A percentile compares a stretch with the other conserved stretches of the same genome.
Evolutionary conservation across 1,140 invertebrate genomes (phyloP).

Genomic region (Camponotus floridanus): DNA sequence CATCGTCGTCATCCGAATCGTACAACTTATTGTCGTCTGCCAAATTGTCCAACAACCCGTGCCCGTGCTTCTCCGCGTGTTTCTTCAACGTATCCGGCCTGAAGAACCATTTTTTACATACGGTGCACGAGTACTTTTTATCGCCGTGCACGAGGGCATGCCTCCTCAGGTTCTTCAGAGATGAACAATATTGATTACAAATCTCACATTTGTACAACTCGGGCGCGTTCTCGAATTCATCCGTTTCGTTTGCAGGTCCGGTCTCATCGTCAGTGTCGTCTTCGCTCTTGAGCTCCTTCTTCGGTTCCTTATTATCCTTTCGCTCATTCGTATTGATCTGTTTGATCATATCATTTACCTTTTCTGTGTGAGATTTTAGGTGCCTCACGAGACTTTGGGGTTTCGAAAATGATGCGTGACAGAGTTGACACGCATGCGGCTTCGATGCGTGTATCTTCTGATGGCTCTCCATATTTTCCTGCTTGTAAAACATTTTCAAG

Average conservation of each 20-base stretch:
- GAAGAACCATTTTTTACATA: conserved; percentile 85
- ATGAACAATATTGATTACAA: conserved; percentile 83
- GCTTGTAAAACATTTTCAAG: conserved; percentile 82
- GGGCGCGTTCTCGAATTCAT: conserved; percentile 81
- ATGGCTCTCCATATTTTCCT: conserved; percentile 82
- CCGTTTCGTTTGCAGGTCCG: conserved; percentile 69
- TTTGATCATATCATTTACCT: conserved; percentile 75
- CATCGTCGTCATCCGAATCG: conserved; percentile 78
- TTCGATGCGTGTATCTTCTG: conserved; percentile 79
- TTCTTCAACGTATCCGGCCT: conserved; percentile 84
- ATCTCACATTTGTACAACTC: conserved; percentile 83
- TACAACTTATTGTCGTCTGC: conserved; percentile 80
- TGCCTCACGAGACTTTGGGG: conserved; percentile 78
- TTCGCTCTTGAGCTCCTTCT: conserved; percentile 73
- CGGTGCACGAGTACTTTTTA: conserved; percentile 85
- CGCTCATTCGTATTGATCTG: conserved; percentile 71
- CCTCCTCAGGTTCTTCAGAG: conserved; percentile 83
- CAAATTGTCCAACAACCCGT: conserved; percentile 82
- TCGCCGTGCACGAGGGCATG: conserved; percentile 84
- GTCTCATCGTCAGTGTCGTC: conserved; percentile 78
- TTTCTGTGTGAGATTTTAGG: conserved; percentile 78
- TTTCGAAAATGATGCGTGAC: conserved; percentile 80
- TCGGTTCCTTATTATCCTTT: conserved; percentile 64
- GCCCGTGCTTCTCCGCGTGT: conserved; percentile 82
- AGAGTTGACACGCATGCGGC: conserved; percentile 80